A percentile compares a stretch with the other conserved stretches of the same genome.
Conservation (phyloP, 2,797 vertebrate genomes). For the Coluber constrictor region DNA sequence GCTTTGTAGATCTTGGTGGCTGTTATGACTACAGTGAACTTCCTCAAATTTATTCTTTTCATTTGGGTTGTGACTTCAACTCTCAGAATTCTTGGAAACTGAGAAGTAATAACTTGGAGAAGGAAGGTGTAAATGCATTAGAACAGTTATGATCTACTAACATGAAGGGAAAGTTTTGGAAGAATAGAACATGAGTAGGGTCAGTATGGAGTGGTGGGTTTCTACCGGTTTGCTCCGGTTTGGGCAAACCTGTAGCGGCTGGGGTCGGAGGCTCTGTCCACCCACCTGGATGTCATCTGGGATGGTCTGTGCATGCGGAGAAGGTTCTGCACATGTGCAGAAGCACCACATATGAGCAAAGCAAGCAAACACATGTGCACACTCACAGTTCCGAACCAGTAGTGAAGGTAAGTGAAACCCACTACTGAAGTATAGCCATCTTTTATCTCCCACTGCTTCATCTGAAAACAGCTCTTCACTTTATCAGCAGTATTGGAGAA, state of each 20-base stretch:
- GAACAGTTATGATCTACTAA: background rate
- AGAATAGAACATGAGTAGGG: background rate
- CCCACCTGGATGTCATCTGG: no score
- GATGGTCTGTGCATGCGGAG: no score
- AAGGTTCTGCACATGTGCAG: no score
- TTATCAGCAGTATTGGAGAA: background rate
- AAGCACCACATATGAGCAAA: no score
- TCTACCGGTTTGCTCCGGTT: no score
- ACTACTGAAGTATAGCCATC: background rate
- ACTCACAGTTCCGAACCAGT: no score
- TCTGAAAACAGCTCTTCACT: background rate
- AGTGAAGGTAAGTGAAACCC: no score
- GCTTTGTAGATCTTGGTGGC: background rate
- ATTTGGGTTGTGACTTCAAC: background rate
- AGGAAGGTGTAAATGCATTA: background rate
- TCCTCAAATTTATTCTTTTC: background rate
- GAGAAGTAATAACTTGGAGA: background rate
- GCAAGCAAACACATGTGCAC: no score
- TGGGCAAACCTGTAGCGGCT: no score
- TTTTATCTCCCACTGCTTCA: background rate
- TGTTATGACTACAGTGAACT: background rate
- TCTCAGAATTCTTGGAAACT: background rate
- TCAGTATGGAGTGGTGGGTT: background rate
- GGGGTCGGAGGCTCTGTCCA: no score
- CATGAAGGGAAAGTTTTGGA: background rate